Conservation (phyloP, 1,140 invertebrate species). For the Atta cephalotes region DNA sequence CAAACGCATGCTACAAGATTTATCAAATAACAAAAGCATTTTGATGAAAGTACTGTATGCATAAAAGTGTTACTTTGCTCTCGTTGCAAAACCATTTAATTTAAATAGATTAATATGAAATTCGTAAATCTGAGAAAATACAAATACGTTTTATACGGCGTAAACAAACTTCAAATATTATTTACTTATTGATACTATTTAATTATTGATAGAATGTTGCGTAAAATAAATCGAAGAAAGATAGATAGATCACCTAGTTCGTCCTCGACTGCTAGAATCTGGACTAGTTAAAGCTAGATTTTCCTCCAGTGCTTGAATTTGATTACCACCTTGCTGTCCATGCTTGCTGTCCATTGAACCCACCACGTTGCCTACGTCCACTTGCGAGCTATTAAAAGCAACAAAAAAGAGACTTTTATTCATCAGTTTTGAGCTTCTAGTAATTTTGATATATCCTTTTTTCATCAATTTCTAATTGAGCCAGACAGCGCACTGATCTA, state of each 20-base stretch:
- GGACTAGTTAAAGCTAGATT: conserved; percentile 63
- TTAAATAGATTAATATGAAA: background rate
- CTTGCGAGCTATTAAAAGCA: conserved; percentile 74
- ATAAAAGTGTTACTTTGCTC: background rate
- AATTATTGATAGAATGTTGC: background rate
- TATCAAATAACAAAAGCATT: background rate
- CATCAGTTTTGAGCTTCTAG: background rate
- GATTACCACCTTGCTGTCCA: conserved; percentile 65
- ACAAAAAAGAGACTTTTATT: conserved; percentile 14
- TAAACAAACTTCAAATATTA: background rate
- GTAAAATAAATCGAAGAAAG: background rate
- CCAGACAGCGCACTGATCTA: too few species aligned
- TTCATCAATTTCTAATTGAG: background rate
- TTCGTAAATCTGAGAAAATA: background rate
- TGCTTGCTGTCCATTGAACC: conserved; percentile 70
- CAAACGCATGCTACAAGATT: background rate
- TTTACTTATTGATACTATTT: too few species aligned
- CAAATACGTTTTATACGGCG: background rate
- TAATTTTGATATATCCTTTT: background rate
- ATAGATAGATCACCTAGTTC: conserved; percentile 73
- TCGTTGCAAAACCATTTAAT: background rate
- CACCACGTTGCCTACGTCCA: conserved; percentile 67
- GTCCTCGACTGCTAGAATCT: conserved; percentile 71
- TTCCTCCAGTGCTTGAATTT: conserved; percentile 71
- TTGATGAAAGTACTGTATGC: background rate